Conservation (phyloP, 2,113 vertebrate genomes). For the Anseranas semipalmata region DNA sequence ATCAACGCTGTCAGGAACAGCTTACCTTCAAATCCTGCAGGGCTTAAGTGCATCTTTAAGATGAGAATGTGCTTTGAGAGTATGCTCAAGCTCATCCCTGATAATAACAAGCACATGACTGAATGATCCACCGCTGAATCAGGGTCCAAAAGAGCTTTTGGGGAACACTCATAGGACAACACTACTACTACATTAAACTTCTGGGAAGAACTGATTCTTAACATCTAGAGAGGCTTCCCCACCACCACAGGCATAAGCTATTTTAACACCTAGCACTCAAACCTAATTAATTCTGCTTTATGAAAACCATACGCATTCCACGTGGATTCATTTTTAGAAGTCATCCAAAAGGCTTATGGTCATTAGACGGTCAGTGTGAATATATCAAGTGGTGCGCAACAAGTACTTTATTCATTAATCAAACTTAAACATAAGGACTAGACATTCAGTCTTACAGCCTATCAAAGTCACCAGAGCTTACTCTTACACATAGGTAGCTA, state of each 20-base stretch:
- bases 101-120: background rate
- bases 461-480: background rate
- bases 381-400: background rate
- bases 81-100: background rate
- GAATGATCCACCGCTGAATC: background rate
- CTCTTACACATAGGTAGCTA: background rate
- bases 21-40: slow-evolving; percentile 16
- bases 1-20: background rate
- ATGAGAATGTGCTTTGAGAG: background rate
- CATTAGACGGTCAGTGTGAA: background rate
- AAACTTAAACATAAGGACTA: background rate
- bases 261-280: background rate
- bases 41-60: slow-evolving; percentile 16
- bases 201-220: too few relatives aligned
- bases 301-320: background rate
- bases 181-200: too few relatives aligned
- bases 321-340: background rate
- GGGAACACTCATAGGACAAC: background rate
- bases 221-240: background rate
- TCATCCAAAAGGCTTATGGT: background rate
- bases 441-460: background rate
- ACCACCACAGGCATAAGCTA: fast-evolving
- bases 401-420: background rate
- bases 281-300: background rate
- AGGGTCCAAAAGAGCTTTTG: background rate